Evolutionary conservation across 2,113 vertebrate genomes (phyloP).

Genomic region (Felis chaus): DNA sequence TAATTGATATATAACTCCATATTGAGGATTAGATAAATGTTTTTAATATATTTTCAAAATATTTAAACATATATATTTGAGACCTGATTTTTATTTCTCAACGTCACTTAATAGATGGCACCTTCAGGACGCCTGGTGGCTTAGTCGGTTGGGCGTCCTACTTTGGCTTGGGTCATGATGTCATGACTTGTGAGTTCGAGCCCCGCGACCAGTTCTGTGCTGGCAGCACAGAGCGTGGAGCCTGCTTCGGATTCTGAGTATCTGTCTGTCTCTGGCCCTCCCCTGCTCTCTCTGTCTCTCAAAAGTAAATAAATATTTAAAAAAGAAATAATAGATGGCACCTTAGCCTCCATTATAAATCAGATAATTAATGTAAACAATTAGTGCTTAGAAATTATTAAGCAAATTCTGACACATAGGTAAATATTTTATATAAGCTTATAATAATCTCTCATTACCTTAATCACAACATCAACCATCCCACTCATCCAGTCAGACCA

Average conservation of each 20-base stretch:
- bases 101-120: not conserved
- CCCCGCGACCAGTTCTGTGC: too few relatives aligned
- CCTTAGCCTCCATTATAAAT: not conserved
- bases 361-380: not conserved
- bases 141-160: too few relatives aligned
- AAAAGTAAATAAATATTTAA: too few relatives aligned
- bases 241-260: too few relatives aligned
- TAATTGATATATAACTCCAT: not conserved
- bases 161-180: too few relatives aligned
- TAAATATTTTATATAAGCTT: not conserved
- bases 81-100: not conserved
- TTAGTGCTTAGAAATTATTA: not conserved
- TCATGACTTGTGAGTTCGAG: too few relatives aligned
- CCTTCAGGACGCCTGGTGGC: not conserved
- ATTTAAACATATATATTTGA: not conserved
- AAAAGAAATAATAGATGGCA: not conserved
- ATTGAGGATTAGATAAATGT: not conserved
- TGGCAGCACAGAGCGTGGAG: too few relatives aligned
- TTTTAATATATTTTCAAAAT: not conserved
- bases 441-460: not conserved
- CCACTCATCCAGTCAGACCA: not conserved
- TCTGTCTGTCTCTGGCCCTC: too few relatives aligned
- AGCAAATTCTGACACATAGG: not conserved
- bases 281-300: too few relatives aligned
- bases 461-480: not conserved